phyloP scores from a whole-genome alignment of 2,113 vertebrate species.

The Alouatta palliata region DNA sequence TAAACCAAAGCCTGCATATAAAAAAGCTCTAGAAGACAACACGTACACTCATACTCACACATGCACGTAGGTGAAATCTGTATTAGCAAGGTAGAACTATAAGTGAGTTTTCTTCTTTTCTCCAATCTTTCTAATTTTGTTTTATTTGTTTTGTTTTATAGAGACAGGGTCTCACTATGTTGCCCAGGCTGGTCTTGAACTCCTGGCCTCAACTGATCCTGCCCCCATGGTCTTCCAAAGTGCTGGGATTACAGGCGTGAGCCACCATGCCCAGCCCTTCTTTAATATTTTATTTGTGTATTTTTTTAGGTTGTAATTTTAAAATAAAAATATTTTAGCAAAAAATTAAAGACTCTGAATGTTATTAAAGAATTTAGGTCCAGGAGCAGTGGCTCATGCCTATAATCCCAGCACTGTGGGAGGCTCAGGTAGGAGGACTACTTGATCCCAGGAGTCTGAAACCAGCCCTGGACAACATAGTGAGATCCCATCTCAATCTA shows the following conservation, averaged over 20 bases:
- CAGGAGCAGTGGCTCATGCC: not conserved
- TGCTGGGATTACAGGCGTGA: too few relatives aligned
- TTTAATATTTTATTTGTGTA: not conserved
- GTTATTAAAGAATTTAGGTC: not conserved
- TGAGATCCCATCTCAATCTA: not conserved
- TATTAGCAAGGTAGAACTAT: not conserved
- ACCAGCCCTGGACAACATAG: not conserved
- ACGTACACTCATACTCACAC: not conserved
- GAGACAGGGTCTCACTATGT: not conserved
- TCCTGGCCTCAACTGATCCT: not conserved
- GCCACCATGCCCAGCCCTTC: not conserved
- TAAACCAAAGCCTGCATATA: slow-evolving; percentile 14
- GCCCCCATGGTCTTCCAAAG: too few relatives aligned
- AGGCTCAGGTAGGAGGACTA: not conserved
- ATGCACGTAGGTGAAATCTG: not conserved
- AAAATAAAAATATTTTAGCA: not conserved
- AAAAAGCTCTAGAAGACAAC: slow-evolving; percentile 5
- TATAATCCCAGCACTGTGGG: not conserved
- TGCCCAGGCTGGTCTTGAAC: not conserved
- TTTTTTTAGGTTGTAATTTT: not conserved
- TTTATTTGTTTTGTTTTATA: not conserved
- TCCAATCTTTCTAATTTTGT: not conserved
- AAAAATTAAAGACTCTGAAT: slow-evolving; percentile 1
- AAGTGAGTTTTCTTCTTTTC: slow-evolving; percentile 21
- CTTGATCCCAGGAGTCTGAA: not conserved